Evolutionary conservation across 1,140 invertebrate species (phyloP), one percentile per base, ranked within the genome.

Genomic region (Drosophila fuyamai): DNA sequence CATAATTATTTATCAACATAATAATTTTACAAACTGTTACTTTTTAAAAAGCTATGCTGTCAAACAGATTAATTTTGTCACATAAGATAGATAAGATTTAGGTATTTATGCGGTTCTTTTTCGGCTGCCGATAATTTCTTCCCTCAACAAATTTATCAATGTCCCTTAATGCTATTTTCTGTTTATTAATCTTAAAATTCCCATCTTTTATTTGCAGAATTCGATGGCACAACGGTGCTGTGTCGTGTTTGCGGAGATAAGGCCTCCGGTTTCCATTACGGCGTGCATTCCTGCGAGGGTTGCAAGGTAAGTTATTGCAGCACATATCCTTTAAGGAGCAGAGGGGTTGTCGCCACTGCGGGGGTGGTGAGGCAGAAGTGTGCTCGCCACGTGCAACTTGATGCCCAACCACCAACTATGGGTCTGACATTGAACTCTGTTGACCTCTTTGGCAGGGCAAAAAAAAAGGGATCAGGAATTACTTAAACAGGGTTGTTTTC

Each of bases 201-300:
- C 18, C 38, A 61, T 38, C 47, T 53, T 51, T 65, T 23, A 93
- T 93, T 92, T 97, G 27, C 96, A 99, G 98, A 99, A 95, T 99
- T 99, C 93, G 98, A 99, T 94, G 98, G 98, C 29, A 99, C 98
- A 50, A 99, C 98, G 27, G 97, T 99, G 54, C 93, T 99, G 48
- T 99, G 99, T 93, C 95, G 98, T 55, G 98, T 99, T 1, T 99
- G 99, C 93, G 98, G 98, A 36, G 98, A 99, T 93, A 99, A 99
- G 93, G 98, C 98, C 50, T 98, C 97, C 89, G 99, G 98, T 61
- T 99, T 99, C 93, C 99, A 99, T 93, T 99, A 99, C 94, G 99
- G 99, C 51, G 99, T 99, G 72, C 98, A 99, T 94, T 99, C 98
- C 76, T 99, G 99, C 93, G 99, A 99, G 94, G 99, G 99, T 81